Evolutionary conservation across 1,140 invertebrate species (phyloP).

Genomic region (Holcopasites calliopsidis): DNA sequence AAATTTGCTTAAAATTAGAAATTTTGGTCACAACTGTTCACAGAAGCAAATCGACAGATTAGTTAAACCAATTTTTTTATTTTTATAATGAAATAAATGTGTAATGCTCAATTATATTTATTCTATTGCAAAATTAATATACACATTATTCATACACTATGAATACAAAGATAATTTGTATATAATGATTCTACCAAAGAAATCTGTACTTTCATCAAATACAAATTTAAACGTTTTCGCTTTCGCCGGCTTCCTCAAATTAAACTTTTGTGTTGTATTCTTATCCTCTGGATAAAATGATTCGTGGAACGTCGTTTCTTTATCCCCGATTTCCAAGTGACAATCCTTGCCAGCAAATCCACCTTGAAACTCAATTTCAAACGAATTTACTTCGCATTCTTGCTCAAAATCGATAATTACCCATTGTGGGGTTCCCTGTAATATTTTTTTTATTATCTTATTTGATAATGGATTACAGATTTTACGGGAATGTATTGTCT

Average conservation of each 20-base stretch:
- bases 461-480: slow-evolving; percentile 3
- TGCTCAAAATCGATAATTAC: slow-evolving; percentile 79
- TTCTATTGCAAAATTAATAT: background rate
- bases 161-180: slow-evolving; percentile 75
- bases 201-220: slow-evolving; percentile 79
- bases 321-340: slow-evolving; percentile 73
- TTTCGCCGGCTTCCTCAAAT: slow-evolving; percentile 56
- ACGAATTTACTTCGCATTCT: slow-evolving; percentile 66
- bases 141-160: slow-evolving; percentile 32
- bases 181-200: slow-evolving; percentile 80
- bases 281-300: slow-evolving; percentile 82
- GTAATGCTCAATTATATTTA: slow-evolving; percentile 20
- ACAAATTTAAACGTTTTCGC: slow-evolving; percentile 75
- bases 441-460: slow-evolving; percentile 29
- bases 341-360: slow-evolving; percentile 83
- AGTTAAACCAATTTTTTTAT: too few species aligned
- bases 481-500: slow-evolving; percentile 30
- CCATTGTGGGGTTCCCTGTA: slow-evolving; percentile 83
- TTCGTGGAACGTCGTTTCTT: slow-evolving; percentile 66
- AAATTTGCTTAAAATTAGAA: background rate
- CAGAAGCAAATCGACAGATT: too few species aligned
- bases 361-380: slow-evolving; percentile 84
- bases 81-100: background rate
- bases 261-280: slow-evolving; percentile 81
- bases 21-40: too few species aligned